phyloP scores from a whole-genome alignment of 2,797 vertebrate genomes.

The Sebastes paucispinis region DNA sequence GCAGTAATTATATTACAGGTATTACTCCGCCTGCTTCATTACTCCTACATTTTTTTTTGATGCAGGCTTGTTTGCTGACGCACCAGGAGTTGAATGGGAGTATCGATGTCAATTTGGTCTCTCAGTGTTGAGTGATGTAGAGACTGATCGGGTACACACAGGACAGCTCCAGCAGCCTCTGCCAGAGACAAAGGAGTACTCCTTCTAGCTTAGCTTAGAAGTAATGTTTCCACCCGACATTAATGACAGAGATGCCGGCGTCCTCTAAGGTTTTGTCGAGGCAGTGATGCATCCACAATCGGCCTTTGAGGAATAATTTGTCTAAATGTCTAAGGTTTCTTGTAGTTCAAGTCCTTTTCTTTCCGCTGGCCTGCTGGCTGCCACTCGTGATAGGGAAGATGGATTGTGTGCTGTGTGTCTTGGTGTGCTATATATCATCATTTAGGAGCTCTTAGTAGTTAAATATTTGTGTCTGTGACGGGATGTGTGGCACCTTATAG shows the following conservation, averaged over 20 bases:
- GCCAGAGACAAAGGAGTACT: not conserved
- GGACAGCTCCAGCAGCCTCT: not conserved
- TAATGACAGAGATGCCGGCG: not conserved
- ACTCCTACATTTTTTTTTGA: not conserved
- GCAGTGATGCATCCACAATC: not conserved
- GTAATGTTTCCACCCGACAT: not conserved
- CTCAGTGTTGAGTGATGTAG: not conserved
- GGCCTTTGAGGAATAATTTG: not conserved
- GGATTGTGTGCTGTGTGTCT: not conserved
- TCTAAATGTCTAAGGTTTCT: not conserved
- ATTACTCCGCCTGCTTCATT: not conserved
- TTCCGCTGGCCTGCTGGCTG: not conserved
- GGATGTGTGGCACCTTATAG: not conserved
- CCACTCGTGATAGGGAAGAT: not conserved
- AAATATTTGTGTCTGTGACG: not conserved
- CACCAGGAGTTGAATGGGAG: not conserved
- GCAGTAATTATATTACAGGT: not conserved
- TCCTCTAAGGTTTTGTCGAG: not conserved
- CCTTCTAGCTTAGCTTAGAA: not conserved
- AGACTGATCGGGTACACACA: not conserved
- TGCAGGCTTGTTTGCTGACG: not conserved
- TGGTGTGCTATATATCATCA: not conserved
- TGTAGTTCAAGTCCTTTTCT: not conserved
- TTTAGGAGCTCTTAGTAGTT: not conserved
- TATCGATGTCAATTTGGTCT: not conserved